A percentile compares a stretch with the other conserved stretches of the same genome.
Evolutionary conservation across 2,888 invertebrate genomes (phyloP).

Genomic region (Dynastes tityus): DNA sequence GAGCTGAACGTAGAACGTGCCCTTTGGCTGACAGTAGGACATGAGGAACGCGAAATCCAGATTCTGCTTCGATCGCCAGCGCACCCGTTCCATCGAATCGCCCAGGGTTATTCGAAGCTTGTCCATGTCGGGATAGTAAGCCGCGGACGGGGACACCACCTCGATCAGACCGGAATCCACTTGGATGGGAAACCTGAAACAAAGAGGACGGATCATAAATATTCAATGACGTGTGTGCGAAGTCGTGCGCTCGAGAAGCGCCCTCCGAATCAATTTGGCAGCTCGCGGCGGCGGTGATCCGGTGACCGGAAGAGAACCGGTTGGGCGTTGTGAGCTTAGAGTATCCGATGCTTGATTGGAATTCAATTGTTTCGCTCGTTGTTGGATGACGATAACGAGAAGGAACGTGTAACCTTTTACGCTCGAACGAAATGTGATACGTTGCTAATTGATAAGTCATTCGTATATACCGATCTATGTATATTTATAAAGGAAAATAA

Average conservation of each 20-base stretch:
- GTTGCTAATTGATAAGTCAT: too few species aligned
- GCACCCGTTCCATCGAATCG: slow-evolving; percentile 87
- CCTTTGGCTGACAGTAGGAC: slow-evolving; percentile 92
- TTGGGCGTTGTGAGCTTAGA: slow-evolving; percentile 9
- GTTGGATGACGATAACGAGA: not conserved
- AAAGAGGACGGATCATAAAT: slow-evolving; percentile 33
- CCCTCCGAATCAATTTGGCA: slow-evolving; percentile 31
- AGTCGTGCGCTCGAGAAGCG: not conserved
- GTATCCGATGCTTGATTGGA: slow-evolving; percentile 11
- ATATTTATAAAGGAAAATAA: too few species aligned
- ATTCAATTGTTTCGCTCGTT: slow-evolving; percentile 25
- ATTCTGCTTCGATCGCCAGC: slow-evolving; percentile 97
- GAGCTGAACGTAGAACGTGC: slow-evolving; percentile 91
- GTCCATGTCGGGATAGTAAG: slow-evolving; percentile 91
- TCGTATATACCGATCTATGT: too few species aligned
- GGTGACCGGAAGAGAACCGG: slow-evolving; percentile 34
- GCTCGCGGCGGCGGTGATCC: slow-evolving; percentile 18
- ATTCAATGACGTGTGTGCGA: slow-evolving; percentile 13
- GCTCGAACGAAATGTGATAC: too few species aligned
- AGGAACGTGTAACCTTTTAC: not conserved
- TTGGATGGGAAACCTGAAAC: slow-evolving; percentile 81
- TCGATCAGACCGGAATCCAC: slow-evolving; percentile 89
- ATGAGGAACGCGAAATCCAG: slow-evolving; percentile 94
- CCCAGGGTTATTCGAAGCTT: slow-evolving; percentile 85
- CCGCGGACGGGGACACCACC: slow-evolving; percentile 87